These are phyloP conservation scores for Enteromius fasciolatus DNA, from an alignment of 2,797 vertebrate genomes.

Conservation along the genomic window DNA sequence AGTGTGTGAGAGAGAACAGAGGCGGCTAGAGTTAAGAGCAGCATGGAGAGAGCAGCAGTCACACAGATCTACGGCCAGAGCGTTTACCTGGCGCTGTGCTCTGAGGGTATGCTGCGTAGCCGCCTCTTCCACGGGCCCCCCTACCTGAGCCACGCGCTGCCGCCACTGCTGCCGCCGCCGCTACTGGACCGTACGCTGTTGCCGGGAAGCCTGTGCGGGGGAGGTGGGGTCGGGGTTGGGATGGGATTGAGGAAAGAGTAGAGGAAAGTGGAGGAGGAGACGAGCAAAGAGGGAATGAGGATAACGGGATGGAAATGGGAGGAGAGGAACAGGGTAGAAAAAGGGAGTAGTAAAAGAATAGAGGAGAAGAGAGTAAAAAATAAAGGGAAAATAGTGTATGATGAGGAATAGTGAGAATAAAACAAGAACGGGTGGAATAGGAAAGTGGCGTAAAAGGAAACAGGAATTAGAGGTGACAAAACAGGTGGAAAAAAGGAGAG, in stretches of 20 bases:
- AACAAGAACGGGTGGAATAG: not conserved
- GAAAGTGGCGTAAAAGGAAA: not conserved
- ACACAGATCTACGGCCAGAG: constrained; percentile 84
- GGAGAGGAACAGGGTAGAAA: not conserved
- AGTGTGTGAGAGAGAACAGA: constrained; percentile 52
- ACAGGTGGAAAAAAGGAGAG: not conserved
- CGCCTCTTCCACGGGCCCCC: constrained; percentile 81
- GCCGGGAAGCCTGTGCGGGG: constrained; percentile 82
- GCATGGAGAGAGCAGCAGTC: constrained; percentile 79
- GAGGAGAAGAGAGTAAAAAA: not conserved
- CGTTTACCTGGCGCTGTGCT: constrained; percentile 85
- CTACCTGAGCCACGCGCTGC: constrained; percentile 92
- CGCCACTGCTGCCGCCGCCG: constrained; percentile 86
- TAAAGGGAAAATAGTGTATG: not conserved
- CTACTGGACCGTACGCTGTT: constrained; percentile 88
- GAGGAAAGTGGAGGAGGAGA: not conserved
- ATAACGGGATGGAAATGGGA: not conserved
- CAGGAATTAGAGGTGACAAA: not conserved
- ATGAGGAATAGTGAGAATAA: not conserved
- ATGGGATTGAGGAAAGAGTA: not conserved
- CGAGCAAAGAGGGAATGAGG: not conserved
- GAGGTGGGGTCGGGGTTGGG: not conserved
- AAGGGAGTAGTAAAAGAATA: not conserved
- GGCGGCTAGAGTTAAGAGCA: constrained; percentile 60
- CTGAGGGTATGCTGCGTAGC: constrained; percentile 80